Evolutionary conservation across 2,888 invertebrate species (phyloP), one percentile per base, ranked within the genome.

Genomic region (Drosophila hamatofila): DNA sequence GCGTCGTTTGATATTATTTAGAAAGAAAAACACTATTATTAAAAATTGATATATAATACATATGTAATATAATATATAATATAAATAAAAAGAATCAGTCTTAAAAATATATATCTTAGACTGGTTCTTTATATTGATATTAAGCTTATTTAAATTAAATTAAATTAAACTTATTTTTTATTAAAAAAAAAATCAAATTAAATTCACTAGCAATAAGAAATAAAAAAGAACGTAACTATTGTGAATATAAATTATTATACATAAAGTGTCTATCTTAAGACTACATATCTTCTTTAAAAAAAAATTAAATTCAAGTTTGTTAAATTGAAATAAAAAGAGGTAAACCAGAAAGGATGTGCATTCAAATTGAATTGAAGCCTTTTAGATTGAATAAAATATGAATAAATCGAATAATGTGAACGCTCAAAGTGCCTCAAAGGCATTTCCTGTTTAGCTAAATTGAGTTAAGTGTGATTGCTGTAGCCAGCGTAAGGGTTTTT

Each of bases 391-490:
- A n/a, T 42, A 2, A 33, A 49, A 49, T 27, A 6, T 7, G 21
- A 42, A 23, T 61, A 30, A 61, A 65, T 65, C 23, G 16, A 65
- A 46, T 18, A 65, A 52, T n/a, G 16, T 11, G 51, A 21, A 8
- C 8, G 14, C n/a, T 30, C 18, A 42, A 25, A 23, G 9, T 5
- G 18, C 21, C 9, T 23, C 35, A 27, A 49, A 56, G 27, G 25
- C 46, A 1, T 23, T 35, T 49, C 41, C 66, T 41, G 27, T 39
- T 67, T 12, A 16, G 33, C n/a, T 39, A 33, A 66, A 66, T 68
- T 33, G 21, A 56, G 21, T 56, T 33, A 51, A 57, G 25, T 48
- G 25, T 48, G 21, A 46, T 33, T 66, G 12, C 39, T 8, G 44
- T 35, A 33, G 16, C 9, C 12, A 18, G 35, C 39, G 48, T 27